A percentile compares a stretch with the other conserved stretches of the same genome.
phyloP scores from a whole-genome alignment of 2,888 invertebrate species.

The Drosophila gaucha region DNA sequence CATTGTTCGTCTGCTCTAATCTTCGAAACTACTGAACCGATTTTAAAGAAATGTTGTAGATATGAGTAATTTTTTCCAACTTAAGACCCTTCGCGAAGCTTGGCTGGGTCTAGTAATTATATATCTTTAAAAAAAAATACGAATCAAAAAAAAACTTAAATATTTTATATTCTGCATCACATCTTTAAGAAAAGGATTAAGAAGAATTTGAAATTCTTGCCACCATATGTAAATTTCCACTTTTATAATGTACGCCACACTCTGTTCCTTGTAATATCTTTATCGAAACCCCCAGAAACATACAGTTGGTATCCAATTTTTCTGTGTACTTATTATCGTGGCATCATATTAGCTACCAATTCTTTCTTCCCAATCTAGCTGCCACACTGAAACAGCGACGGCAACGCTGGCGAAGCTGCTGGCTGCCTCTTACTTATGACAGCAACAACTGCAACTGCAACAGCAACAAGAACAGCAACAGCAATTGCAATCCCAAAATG shows the following conservation, averaged over 20 bases:
- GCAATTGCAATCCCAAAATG: constrained; percentile 41
- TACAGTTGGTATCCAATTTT: constrained; percentile 4
- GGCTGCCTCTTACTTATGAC: constrained; percentile 13
- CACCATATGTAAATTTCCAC: too few relatives aligned
- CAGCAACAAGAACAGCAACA: constrained; percentile 7
- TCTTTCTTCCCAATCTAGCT: constrained; percentile 26
- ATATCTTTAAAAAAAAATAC: too few relatives aligned
- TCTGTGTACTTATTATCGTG: constrained; percentile 23
- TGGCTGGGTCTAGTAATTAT: too few relatives aligned
- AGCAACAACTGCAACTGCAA: constrained; percentile 12
- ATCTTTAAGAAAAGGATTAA: too few relatives aligned
- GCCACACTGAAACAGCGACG: constrained; percentile 17
- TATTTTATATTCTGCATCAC: too few relatives aligned
- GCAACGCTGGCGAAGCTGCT: constrained; percentile 29
- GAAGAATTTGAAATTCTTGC: too few relatives aligned
- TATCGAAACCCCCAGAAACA: neutral
- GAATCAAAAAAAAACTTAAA: too few relatives aligned
- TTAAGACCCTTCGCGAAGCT: too few relatives aligned
- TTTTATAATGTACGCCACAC: neutral
- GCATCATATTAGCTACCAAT: constrained; percentile 22
- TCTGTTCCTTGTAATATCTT: neutral
- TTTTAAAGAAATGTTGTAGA: too few relatives aligned
- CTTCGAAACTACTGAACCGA: too few relatives aligned
- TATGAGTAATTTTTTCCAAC: too few relatives aligned
- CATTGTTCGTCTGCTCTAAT: too few relatives aligned